phyloP scores from a whole-genome alignment of 1,140 invertebrate species.

The Drosophila saltans region DNA sequence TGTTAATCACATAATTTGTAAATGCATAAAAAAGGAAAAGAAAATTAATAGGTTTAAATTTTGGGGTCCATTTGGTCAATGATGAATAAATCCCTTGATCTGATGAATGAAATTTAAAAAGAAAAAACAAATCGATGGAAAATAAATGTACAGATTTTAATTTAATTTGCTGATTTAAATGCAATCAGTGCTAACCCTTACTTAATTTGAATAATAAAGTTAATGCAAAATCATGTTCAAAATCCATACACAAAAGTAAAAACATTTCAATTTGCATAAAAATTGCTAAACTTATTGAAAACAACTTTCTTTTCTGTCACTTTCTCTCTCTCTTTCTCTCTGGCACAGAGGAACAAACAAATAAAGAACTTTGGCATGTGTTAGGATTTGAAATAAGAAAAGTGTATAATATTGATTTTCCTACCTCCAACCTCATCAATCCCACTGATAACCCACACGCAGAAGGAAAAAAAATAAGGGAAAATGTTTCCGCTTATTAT shows the following conservation, averaged over 20 bases:
- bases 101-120: background rate
- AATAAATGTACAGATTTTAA: conserved; percentile 7
- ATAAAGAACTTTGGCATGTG: conserved; percentile 33
- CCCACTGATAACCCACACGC: conserved; percentile 32
- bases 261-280: conserved; percentile 67
- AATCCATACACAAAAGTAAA: conserved; percentile 19
- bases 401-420: conserved; percentile 51
- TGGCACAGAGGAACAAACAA: conserved; percentile 22
- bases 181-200: conserved; percentile 13
- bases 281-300: conserved; percentile 53
- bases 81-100: background rate
- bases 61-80: background rate
- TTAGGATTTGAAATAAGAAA: conserved; percentile 41
- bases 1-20: conserved; percentile 35
- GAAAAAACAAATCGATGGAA: background rate
- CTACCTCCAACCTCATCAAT: conserved; percentile 3
- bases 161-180: conserved; percentile 9
- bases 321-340: no score
- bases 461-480: conserved; percentile 40
- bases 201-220: conserved; percentile 17
- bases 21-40: conserved; percentile 19
- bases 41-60: background rate
- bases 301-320: conserved; percentile 18
- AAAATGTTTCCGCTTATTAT: conserved; percentile 28
- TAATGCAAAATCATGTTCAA: conserved; percentile 17